A percentile compares a stretch with the other conserved stretches of the same genome.
Evolutionary conservation across 1,140 invertebrate species (phyloP).

Genomic region (Paramacrobiotus metropolitanus): DNA sequence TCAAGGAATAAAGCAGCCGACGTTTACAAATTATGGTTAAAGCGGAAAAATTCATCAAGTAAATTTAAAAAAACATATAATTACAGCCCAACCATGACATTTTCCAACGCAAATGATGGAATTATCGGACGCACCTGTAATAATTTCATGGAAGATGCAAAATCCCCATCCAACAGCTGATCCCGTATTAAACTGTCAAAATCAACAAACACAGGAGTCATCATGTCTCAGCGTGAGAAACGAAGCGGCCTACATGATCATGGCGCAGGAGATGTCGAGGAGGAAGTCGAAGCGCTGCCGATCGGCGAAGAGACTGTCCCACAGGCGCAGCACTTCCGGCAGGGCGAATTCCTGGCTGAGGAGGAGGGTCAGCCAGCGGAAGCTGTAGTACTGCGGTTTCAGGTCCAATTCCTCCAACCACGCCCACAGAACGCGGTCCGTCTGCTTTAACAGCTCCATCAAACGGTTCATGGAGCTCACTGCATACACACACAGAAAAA

Average conservation of each 20-base stretch:
- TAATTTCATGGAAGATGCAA: conserved; percentile 74
- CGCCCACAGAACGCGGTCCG: conserved; percentile 50
- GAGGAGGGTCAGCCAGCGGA: conserved; percentile 86
- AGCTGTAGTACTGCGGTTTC: conserved; percentile 82
- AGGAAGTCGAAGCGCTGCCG: conserved; percentile 64
- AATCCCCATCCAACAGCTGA: conserved; percentile 56
- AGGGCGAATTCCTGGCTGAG: conserved; percentile 90
- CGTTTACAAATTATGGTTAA: no score
- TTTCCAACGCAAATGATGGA: not conserved
- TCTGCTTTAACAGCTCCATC: conserved; percentile 41
- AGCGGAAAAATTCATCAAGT: no score
- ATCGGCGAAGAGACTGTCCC: conserved; percentile 83
- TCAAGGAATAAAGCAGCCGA: no score
- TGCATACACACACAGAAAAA: conserved; percentile 40
- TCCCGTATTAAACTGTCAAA: conserved; percentile 46
- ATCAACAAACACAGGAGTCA: conserved; percentile 12
- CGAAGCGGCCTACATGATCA: conserved; percentile 58
- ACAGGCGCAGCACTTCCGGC: conserved; percentile 79
- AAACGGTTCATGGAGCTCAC: conserved; percentile 41
- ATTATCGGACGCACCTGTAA: conserved; percentile 35
- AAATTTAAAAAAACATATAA: no score
- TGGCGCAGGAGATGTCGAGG: conserved; percentile 73
- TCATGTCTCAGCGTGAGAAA: conserved; percentile 5
- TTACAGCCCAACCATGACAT: no score
- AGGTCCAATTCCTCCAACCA: conserved; percentile 54